Evolutionary conservation across 1,140 invertebrate genomes (phyloP).

Genomic region (Atopsyche davidsoni): DNA sequence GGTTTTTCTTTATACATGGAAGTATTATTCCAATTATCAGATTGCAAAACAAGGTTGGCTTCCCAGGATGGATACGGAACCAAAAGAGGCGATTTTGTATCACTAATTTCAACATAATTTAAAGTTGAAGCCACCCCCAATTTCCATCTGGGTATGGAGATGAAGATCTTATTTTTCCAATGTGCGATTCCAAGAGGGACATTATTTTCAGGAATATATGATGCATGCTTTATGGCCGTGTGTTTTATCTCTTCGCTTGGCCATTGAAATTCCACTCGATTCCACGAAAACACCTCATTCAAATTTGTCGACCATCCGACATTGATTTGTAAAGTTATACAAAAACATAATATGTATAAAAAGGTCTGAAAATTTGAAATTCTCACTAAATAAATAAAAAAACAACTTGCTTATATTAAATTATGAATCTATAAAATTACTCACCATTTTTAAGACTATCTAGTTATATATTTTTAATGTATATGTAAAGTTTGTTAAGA

Average conservation of each 20-base stretch:
- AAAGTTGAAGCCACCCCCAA: slow-evolving; percentile 49
- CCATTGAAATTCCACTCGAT: slow-evolving; percentile 62
- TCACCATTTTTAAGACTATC: too few species aligned
- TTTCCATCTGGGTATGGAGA: slow-evolving; percentile 55
- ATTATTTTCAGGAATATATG: slow-evolving; percentile 52
- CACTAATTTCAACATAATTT: slow-evolving; percentile 46
- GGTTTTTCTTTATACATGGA: slow-evolving; percentile 19
- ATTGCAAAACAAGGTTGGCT: slow-evolving; percentile 49
- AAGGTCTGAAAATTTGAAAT: too few species aligned
- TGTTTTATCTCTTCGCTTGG: slow-evolving; percentile 54
- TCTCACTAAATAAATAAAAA: too few species aligned
- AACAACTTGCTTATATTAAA: too few species aligned
- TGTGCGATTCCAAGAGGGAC: slow-evolving; percentile 52
- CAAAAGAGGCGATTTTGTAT: slow-evolving; percentile 51
- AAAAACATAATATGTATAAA: too few species aligned
- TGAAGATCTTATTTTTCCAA: slow-evolving; percentile 55
- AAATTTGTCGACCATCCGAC: too few species aligned
- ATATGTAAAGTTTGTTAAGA: too few species aligned
- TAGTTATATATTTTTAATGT: too few species aligned
- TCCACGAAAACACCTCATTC: slow-evolving; percentile 62
- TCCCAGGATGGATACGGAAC: slow-evolving; percentile 66
- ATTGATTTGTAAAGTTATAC: too few species aligned
- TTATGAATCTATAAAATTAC: too few species aligned
- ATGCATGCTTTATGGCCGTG: slow-evolving; percentile 47
- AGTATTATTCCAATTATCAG: slow-evolving; percentile 9